Evolutionary conservation across 2,888 invertebrate genomes (phyloP).

Genomic region (Imbricaverruca yamaguchii): DNA sequence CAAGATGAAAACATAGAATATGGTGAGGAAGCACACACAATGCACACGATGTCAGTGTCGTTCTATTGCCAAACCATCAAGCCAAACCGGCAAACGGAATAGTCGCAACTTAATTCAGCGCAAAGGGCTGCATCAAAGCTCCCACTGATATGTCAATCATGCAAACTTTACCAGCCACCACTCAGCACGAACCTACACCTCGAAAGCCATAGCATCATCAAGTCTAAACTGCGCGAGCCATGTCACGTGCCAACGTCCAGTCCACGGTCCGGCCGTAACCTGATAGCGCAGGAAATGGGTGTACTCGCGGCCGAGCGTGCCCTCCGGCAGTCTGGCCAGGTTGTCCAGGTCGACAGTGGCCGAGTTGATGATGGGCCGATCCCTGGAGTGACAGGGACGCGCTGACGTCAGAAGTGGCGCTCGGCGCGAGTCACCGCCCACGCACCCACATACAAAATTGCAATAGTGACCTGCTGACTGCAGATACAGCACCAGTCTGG

Average conservation of each 20-base stretch:
- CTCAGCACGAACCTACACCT: no score
- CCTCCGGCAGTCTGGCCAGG: slow-evolving; percentile 62
- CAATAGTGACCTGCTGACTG: no score
- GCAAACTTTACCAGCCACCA: no score
- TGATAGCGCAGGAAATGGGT: slow-evolving; percentile 72
- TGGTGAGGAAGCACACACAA: no score
- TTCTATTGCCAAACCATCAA: neutral
- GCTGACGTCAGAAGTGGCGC: no score
- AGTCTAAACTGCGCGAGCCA: no score
- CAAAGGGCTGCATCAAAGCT: no score
- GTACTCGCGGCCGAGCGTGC: slow-evolving; percentile 79
- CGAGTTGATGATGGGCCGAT: slow-evolving; percentile 81
- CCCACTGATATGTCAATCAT: no score
- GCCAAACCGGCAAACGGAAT: neutral
- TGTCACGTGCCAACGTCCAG: no score
- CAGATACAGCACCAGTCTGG: neutral
- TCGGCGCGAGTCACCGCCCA: neutral
- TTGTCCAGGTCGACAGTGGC: slow-evolving; percentile 64
- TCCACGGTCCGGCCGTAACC: slow-evolving; percentile 44
- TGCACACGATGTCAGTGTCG: neutral
- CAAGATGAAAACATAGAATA: no score
- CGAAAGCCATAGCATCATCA: no score
- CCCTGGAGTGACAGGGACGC: slow-evolving; percentile 39
- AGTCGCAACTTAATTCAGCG: neutral
- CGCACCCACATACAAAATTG: neutral